Percentiles rank a stretch among this genome's conserved stretches.
Conservation (phyloP, 2,888 invertebrate species). For the Leptogaster cylindrica region DNA sequence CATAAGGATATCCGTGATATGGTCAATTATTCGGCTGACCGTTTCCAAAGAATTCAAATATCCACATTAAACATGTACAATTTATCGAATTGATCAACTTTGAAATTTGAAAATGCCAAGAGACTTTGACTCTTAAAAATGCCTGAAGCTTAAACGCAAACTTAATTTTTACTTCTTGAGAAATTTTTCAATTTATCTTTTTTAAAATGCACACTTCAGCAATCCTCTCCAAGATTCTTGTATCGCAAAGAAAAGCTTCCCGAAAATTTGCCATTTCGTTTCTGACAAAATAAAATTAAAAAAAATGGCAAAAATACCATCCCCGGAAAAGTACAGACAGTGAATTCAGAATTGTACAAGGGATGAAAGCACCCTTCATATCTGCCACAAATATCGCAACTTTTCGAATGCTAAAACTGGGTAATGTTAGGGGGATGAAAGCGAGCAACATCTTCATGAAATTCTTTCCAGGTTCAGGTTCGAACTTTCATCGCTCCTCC, state of each 20-base stretch:
- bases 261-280: background rate
- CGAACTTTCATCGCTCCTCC: background rate
- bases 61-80: too few species aligned
- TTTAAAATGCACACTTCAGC: slow-evolving; percentile 18
- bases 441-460: slow-evolving; percentile 4
- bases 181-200: slow-evolving; percentile 26
- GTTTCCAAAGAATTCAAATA: too few species aligned
- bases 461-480: background rate
- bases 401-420: slow-evolving; percentile 19
- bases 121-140: too few species aligned
- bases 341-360: background rate
- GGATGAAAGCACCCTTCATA: slow-evolving; percentile 22
- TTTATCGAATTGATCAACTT: too few species aligned
- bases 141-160: too few species aligned
- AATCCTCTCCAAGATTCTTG: background rate
- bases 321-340: background rate
- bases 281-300: background rate
- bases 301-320: too few species aligned
- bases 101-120: too few species aligned
- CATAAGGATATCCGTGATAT: too few species aligned
- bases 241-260: background rate
- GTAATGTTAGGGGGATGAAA: slow-evolving; percentile 8
- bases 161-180: too few species aligned
- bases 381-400: slow-evolving; percentile 26
- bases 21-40: too few species aligned